phyloP scores from a whole-genome alignment of 2,888 invertebrate species.

The Malacosoma neustria region DNA sequence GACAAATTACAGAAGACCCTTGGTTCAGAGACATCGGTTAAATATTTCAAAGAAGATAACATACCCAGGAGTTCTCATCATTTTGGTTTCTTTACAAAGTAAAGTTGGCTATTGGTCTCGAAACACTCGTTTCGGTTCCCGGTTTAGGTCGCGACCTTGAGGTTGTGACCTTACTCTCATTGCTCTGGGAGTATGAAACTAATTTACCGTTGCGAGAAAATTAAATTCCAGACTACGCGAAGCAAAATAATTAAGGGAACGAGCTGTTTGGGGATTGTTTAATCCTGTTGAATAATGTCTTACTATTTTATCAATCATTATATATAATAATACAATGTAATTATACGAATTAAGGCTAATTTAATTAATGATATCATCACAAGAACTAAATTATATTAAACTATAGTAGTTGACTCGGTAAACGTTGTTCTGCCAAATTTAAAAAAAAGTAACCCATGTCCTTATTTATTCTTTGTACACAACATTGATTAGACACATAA shows the following conservation, averaged over 20 bases:
- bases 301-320: no score
- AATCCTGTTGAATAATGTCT: not conserved
- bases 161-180: not conserved
- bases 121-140: not conserved
- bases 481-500: no score
- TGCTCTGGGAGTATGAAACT: not conserved
- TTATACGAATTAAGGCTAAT: no score
- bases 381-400: no score
- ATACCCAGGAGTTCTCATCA: not conserved
- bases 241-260: not conserved
- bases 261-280: not conserved
- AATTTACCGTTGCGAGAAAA: not conserved
- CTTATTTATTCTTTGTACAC: no score
- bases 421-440: no score
- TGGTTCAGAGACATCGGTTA: constrained; percentile 6
- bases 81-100: not conserved
- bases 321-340: no score
- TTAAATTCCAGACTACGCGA: not conserved
- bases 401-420: no score
- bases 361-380: no score
- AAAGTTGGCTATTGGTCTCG: not conserved
- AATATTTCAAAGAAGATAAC: not conserved
- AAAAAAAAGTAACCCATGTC: no score
- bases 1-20: constrained; percentile 13
- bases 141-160: not conserved